These are phyloP conservation scores for Pinna nobilis DNA, from an alignment of 1,140 invertebrate species.

Conservation along the genomic window DNA sequence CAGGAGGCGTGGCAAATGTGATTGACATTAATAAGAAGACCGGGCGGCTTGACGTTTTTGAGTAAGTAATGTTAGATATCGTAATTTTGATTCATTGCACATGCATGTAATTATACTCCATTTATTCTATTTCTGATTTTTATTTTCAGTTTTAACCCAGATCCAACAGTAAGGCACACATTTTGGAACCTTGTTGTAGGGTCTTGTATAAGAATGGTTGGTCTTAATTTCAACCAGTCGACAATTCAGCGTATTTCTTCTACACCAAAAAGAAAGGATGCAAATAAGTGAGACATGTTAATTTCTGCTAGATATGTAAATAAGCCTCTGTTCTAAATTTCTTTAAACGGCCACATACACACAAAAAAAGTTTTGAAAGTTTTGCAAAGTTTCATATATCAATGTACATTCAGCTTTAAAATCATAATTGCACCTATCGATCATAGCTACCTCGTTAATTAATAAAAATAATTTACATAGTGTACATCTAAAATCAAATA, in stretches of 20 bases:
- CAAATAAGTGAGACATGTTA: conserved; percentile 81
- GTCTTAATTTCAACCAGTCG: conserved; percentile 92
- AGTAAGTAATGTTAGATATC: conserved; percentile 76
- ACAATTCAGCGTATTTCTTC: conserved; percentile 94
- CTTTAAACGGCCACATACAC: too few relatives aligned
- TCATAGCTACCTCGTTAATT: too few relatives aligned
- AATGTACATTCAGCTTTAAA: too few relatives aligned
- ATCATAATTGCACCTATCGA: too few relatives aligned
- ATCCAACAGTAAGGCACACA: conserved; percentile 87
- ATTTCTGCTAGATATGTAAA: too few relatives aligned
- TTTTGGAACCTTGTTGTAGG: conserved; percentile 92
- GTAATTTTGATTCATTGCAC: neutral
- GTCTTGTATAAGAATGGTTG: conserved; percentile 90
- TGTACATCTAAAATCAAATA: too few relatives aligned
- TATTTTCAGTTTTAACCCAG: conserved; percentile 79
- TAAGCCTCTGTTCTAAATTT: too few relatives aligned
- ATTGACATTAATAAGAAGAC: conserved; percentile 81
- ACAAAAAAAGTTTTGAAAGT: too few relatives aligned
- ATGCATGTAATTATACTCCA: too few relatives aligned
- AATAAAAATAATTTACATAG: too few relatives aligned
- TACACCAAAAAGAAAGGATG: conserved; percentile 81
- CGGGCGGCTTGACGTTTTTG: conserved; percentile 82
- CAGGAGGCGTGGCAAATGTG: conserved; percentile 81
- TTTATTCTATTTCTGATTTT: neutral
- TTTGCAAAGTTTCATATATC: too few relatives aligned